Conservation (phyloP, 2,797 vertebrate species). For the Steatocranus sp. region DNA sequence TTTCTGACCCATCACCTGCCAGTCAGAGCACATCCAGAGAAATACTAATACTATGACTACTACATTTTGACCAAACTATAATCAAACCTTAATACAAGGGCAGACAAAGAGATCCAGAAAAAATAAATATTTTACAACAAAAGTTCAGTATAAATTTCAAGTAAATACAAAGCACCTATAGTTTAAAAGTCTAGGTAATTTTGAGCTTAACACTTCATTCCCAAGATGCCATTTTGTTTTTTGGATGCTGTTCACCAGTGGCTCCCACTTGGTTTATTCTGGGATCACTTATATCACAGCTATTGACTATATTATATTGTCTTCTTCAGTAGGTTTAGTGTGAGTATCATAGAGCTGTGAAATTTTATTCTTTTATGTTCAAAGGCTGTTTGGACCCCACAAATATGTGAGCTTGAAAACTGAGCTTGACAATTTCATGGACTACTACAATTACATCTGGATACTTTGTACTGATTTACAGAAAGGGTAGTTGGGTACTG, state of each 20-base stretch:
- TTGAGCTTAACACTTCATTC: background rate
- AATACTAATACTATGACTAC: background rate
- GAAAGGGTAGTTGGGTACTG: background rate
- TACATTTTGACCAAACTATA: background rate
- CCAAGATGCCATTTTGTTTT: rapidly evolving
- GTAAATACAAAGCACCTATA: background rate
- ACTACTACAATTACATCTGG: background rate
- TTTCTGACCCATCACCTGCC: slow-evolving; percentile 5
- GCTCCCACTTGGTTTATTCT: background rate
- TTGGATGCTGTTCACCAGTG: rapidly evolving
- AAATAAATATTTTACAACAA: background rate
- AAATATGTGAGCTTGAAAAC: background rate
- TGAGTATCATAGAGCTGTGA: background rate
- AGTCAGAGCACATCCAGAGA: background rate
- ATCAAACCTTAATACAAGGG: background rate
- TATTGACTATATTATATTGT: background rate
- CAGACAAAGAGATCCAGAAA: background rate
- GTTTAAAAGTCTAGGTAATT: background rate
- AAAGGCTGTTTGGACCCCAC: background rate
- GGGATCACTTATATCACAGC: background rate
- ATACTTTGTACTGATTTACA: background rate
- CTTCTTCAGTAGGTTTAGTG: background rate
- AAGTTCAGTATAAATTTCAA: background rate
- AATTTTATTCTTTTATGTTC: background rate
- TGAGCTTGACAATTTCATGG: background rate